phyloP scores from a whole-genome alignment of 2,113 vertebrate species.

The Phyllopteryx taeniolatus region DNA sequence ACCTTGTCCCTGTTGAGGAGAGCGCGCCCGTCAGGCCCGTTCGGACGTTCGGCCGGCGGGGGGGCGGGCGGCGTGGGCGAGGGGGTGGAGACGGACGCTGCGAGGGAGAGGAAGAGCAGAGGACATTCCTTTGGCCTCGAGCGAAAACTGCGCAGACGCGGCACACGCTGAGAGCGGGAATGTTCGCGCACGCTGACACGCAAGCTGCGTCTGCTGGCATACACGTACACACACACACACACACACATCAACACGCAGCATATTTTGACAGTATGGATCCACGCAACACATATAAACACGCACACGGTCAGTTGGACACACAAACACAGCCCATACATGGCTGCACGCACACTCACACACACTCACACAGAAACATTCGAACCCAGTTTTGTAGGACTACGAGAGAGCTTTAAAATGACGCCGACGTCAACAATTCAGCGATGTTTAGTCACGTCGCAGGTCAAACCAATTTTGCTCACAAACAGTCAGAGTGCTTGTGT shows the following conservation, averaged over 20 bases:
- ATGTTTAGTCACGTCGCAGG: neutral
- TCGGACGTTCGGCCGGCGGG: conserved; percentile 44
- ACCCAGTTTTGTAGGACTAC: too few relatives aligned
- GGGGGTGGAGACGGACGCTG: conserved; percentile 37
- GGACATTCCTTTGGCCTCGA: conserved; percentile 66
- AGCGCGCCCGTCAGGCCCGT: conserved; percentile 28
- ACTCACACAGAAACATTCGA: neutral
- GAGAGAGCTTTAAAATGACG: too few relatives aligned
- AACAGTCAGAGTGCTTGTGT: neutral
- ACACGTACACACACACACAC: conserved; percentile 40
- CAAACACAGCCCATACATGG: neutral
- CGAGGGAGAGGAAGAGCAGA: conserved; percentile 44
- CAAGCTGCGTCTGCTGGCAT: conserved; percentile 59
- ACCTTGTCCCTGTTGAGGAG: conserved; percentile 58
- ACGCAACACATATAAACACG: too few relatives aligned
- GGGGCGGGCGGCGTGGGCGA: conserved; percentile 55
- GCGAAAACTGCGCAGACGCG: conserved; percentile 47
- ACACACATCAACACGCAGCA: neutral
- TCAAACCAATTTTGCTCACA: neutral
- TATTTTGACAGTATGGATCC: too few relatives aligned
- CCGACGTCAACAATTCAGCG: too few relatives aligned
- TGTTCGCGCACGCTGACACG: conserved; percentile 62
- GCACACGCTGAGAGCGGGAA: conserved; percentile 52
- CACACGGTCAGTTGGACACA: too few relatives aligned
- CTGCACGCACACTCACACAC: too few relatives aligned